Percentiles rank a stretch among this genome's conserved stretches.
Conservation (phyloP, 1,140 invertebrate genomes). For the Achatina immaculata region DNA sequence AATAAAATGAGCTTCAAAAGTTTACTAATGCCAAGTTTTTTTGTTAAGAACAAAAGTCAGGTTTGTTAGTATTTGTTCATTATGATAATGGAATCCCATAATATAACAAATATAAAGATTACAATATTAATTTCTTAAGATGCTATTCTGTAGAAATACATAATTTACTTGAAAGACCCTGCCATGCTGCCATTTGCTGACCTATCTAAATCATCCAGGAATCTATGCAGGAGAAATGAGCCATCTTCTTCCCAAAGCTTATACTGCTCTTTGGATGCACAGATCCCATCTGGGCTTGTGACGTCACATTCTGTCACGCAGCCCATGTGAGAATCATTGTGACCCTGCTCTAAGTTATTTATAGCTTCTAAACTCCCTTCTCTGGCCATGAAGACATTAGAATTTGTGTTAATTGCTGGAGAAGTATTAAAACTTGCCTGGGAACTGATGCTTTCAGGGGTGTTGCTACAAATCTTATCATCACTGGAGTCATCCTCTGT, state of each 20-base stretch:
- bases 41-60: no score
- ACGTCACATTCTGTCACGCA: not conserved
- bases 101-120: no score
- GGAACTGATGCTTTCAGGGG: not conserved
- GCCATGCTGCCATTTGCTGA: not conserved
- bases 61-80: no score
- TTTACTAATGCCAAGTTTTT: no score
- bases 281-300: no score
- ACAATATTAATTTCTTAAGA: no score
- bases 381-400: not conserved
- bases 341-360: not conserved
- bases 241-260: conserved; percentile 10
- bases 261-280: no score
- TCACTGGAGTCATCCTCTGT: not conserved
- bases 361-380: not conserved
- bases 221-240: not conserved
- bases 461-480: not conserved
- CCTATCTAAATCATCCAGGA: not conserved
- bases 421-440: not conserved
- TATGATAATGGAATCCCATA: no score
- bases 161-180: no score
- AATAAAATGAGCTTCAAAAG: no score
- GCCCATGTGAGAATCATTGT: not conserved
- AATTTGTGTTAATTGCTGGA: not conserved
- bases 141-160: no score